Evolutionary conservation across 2,113 vertebrate species (phyloP).

Genomic region (Engraulis encrasicolus): DNA sequence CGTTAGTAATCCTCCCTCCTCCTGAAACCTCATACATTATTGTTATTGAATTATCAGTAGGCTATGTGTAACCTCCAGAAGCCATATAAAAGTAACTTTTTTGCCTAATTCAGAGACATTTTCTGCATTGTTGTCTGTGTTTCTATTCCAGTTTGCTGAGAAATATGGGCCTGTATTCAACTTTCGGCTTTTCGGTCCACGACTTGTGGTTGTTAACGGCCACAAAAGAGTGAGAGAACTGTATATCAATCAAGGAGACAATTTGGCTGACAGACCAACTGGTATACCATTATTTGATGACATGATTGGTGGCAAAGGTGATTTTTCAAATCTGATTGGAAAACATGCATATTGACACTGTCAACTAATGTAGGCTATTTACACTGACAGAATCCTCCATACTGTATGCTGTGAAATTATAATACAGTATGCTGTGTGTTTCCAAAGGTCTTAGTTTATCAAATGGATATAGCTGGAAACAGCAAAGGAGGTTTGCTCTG

Average conservation of each 20-base stretch:
- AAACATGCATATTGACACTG: no score
- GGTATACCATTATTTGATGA: conserved; percentile 33
- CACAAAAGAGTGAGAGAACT: conserved; percentile 73
- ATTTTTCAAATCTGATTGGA: background rate
- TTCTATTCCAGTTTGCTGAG: conserved; percentile 60
- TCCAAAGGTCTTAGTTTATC: conserved; percentile 65
- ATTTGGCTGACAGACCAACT: conserved; percentile 61
- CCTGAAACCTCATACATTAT: no score
- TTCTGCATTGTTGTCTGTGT: background rate
- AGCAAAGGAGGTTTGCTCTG: conserved; percentile 78
- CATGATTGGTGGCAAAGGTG: conserved; percentile 59
- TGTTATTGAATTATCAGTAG: no score
- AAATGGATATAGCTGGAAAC: conserved; percentile 71
- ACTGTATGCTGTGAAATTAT: no score
- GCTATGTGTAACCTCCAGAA: no score
- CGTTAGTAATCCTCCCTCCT: no score
- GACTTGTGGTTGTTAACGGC: conserved; percentile 61
- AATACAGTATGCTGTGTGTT: background rate
- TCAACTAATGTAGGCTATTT: background rate
- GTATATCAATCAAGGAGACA: conserved; percentile 70
- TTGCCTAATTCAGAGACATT: no score
- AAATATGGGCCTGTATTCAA: conserved; percentile 74
- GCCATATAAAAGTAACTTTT: no score
- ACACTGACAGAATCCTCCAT: background rate
- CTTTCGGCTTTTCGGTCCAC: conserved; percentile 3